Percentiles rank a stretch among this genome's conserved stretches.
Conservation (phyloP, 1,140 invertebrate genomes). For the Drosophila bipectinata region DNA sequence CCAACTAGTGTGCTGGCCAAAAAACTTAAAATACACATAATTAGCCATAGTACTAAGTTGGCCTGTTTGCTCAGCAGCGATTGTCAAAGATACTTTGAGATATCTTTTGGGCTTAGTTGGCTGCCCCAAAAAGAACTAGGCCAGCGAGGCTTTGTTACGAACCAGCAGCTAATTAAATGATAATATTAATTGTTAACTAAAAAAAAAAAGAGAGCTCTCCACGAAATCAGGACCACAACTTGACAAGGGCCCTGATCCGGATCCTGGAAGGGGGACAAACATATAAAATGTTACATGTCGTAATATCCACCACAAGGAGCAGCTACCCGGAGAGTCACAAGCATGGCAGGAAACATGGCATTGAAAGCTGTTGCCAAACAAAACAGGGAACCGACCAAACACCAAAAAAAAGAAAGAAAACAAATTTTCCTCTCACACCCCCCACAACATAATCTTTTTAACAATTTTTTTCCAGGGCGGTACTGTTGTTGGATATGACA, state of each 20-base stretch:
- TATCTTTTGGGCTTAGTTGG: conserved; percentile 32
- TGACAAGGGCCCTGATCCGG: background rate
- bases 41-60: conserved; percentile 64
- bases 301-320: conserved; percentile 70
- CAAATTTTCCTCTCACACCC: conserved; percentile 32
- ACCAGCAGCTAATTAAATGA: conserved; percentile 64
- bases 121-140: conserved; percentile 64
- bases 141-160: conserved; percentile 39
- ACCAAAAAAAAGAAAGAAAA: conserved; percentile 25
- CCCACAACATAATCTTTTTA: conserved; percentile 72
- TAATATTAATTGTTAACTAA: conserved; percentile 57
- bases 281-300: conserved; percentile 70
- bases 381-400: conserved; percentile 23
- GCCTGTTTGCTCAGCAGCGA: conserved; percentile 41
- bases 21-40: conserved; percentile 81
- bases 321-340: conserved; percentile 31
- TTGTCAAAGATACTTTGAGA: conserved; percentile 44
- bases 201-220: no score
- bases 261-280: conserved; percentile 21
- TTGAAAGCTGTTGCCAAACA: conserved; percentile 64
- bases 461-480: conserved; percentile 60
- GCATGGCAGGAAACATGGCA: conserved; percentile 69
- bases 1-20: conserved; percentile 57
- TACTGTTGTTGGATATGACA: conserved; percentile 36
- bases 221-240: background rate